Evolutionary conservation across 1,140 invertebrate genomes (phyloP).

Genomic region (Drosophila santomea): DNA sequence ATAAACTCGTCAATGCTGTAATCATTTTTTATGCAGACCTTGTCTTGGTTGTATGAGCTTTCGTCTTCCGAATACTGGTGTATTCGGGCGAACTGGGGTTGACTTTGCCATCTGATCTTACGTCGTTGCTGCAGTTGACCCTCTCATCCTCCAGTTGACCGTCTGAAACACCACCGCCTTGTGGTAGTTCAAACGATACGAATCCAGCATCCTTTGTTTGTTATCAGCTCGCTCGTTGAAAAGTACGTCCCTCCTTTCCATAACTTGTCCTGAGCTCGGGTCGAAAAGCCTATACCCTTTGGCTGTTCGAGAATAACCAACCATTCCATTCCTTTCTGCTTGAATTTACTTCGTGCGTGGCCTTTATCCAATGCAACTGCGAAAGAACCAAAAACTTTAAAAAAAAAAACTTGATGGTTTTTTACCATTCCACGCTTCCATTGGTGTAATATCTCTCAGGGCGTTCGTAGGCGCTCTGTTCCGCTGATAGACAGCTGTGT

Average conservation of each 20-base stretch:
- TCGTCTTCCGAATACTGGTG: no score
- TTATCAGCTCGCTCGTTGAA: no score
- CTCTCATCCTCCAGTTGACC: no score
- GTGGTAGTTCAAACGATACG: no score
- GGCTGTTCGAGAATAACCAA: neutral
- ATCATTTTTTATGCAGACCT: neutral
- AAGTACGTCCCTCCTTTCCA: no score
- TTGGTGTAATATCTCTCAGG: neutral
- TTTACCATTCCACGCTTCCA: neutral
- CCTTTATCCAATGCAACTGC: no score
- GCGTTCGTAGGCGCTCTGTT: neutral
- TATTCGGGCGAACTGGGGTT: neutral
- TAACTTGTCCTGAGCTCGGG: no score
- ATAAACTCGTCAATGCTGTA: neutral
- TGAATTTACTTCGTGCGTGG: no score
- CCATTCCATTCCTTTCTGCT: neutral
- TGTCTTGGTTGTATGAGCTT: no score
- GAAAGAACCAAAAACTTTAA: neutral
- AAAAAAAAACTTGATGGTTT: neutral
- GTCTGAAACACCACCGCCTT: neutral
- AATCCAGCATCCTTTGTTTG: no score
- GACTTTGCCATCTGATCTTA: neutral
- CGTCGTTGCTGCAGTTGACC: neutral
- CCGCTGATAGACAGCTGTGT: neutral
- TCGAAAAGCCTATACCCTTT: no score